Evolutionary conservation across 2,113 vertebrate genomes (phyloP).

Genomic region (Brevimyrus niger): DNA sequence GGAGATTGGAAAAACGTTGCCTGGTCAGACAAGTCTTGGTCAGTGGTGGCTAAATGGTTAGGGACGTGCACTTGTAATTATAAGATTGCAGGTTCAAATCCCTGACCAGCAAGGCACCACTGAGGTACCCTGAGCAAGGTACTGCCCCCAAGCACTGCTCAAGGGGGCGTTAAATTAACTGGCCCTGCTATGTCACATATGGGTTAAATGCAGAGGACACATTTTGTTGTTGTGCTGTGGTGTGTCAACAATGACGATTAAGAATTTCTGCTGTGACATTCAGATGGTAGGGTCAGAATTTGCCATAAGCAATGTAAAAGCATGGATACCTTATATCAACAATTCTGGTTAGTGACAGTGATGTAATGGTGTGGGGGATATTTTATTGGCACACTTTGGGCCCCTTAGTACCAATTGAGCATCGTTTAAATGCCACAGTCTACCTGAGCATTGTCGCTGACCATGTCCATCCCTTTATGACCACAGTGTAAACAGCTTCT

Average conservation of each 20-base stretch:
- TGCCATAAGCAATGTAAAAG: neutral
- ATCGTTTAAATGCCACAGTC: neutral
- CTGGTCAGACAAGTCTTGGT: neutral
- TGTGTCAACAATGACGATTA: too few relatives aligned
- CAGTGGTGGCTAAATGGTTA: too few relatives aligned
- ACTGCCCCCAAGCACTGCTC: too few relatives aligned
- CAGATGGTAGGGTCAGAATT: neutral
- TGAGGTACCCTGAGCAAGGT: too few relatives aligned
- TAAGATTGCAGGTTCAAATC: too few relatives aligned
- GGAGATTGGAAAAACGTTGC: neutral
- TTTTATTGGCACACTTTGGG: neutral
- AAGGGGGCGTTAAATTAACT: too few relatives aligned
- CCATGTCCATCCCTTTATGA: too few relatives aligned
- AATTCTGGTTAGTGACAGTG: neutral
- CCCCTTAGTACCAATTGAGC: neutral
- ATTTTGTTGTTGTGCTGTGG: too few relatives aligned
- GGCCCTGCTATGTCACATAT: too few relatives aligned
- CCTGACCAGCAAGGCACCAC: too few relatives aligned
- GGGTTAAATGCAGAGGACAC: too few relatives aligned
- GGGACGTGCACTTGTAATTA: too few relatives aligned
- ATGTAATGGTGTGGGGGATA: neutral
- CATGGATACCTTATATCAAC: neutral
- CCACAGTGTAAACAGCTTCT: neutral
- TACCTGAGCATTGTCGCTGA: neutral
- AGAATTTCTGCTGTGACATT: neutral